Evolutionary conservation across 2,113 vertebrate species (phyloP).

Genomic region (Copsychus sechellarum): DNA sequence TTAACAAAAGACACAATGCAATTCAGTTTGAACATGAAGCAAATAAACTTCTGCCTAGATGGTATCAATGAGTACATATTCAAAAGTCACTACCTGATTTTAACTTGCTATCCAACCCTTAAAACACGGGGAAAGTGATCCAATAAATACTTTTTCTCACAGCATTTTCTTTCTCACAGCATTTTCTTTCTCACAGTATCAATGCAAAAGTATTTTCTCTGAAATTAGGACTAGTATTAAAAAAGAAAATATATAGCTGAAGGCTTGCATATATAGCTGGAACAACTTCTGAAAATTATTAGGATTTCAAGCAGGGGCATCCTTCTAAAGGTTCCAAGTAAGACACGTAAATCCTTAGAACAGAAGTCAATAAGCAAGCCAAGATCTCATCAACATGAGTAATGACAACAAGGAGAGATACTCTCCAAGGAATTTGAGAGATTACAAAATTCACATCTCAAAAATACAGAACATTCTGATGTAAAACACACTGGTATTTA

Average conservation of each 20-base stretch:
- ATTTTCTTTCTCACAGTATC: neutral
- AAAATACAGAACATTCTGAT: neutral
- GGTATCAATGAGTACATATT: neutral
- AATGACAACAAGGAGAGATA: neutral
- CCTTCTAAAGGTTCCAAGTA: neutral
- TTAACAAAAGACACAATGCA: neutral
- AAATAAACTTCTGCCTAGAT: neutral
- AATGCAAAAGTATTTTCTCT: neutral
- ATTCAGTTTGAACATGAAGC: neutral
- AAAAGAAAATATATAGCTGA: neutral
- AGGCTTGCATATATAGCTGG: neutral
- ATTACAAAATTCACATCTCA: neutral
- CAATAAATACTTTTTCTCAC: neutral
- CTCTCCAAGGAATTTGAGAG: neutral
- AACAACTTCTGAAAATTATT: neutral
- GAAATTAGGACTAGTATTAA: neutral
- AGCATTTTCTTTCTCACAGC: neutral
- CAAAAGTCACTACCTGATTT: neutral
- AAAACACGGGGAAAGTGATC: neutral
- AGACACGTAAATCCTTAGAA: neutral
- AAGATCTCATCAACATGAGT: neutral
- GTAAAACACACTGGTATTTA: neutral
- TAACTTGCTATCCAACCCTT: neutral
- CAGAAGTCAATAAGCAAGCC: neutral
- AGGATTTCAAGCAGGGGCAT: neutral